A percentile compares a stretch with the other conserved stretches of the same genome.
phyloP scores from a whole-genome alignment of 2,888 invertebrate genomes.

The Nephrocerus scutellatus region DNA sequence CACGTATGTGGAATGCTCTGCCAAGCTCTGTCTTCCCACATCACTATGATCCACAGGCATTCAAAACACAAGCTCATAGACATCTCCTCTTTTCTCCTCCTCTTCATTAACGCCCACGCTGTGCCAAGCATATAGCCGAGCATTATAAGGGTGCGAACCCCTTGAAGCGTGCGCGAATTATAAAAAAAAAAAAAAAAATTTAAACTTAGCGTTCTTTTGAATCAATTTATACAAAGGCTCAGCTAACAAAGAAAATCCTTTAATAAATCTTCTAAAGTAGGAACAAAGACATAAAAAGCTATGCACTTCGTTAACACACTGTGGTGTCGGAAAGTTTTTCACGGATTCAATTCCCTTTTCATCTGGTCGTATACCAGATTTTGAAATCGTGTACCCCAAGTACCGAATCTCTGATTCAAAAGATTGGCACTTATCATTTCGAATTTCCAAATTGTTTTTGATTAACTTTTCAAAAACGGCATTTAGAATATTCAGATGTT shows the following conservation, averaged over 20 bases:
- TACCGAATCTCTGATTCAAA: slow-evolving; percentile 8
- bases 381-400: slow-evolving; percentile 13
- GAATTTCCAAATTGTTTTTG: slow-evolving; percentile 12
- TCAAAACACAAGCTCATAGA: too few relatives aligned
- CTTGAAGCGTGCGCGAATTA: too few relatives aligned
- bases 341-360: slow-evolving; percentile 10
- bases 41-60: too few relatives aligned
- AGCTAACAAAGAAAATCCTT: slow-evolving; percentile 7
- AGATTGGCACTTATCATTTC: slow-evolving; percentile 15
- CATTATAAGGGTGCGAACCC: too few relatives aligned
- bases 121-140: too few relatives aligned
- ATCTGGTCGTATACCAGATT: slow-evolving; percentile 13
- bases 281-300: slow-evolving; percentile 5
- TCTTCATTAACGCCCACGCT: too few relatives aligned
- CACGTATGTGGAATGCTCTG: too few relatives aligned
- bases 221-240: slow-evolving; percentile 5
- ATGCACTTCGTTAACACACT: slow-evolving; percentile 1
- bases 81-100: too few relatives aligned
- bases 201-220: too few relatives aligned
- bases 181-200: too few relatives aligned
- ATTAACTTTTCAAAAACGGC: slow-evolving; percentile 11
- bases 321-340: slow-evolving; percentile 6
- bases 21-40: too few relatives aligned
- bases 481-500: slow-evolving; percentile 8
- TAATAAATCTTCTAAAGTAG: slow-evolving; percentile 6